These are phyloP conservation scores for Limanda limanda DNA, from an alignment of 2,113 vertebrate genomes.

Conservation along the genomic window DNA sequence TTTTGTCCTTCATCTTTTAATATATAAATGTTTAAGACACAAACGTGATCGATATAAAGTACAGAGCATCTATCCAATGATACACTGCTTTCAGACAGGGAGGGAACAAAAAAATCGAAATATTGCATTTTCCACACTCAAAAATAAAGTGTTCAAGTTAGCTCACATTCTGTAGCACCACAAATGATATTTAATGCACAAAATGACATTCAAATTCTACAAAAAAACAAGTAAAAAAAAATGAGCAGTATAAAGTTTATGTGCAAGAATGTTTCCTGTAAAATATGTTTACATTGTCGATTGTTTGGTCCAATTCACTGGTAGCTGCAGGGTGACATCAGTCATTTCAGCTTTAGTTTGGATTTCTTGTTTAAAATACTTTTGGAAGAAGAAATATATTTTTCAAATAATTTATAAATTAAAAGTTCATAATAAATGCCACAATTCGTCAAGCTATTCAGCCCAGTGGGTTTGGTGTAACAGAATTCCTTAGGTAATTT, in stretches of 20 bases:
- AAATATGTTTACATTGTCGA: conserved; percentile 42
- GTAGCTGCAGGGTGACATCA: background rate
- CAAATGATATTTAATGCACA: conserved; percentile 50
- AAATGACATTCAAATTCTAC: conserved; percentile 34
- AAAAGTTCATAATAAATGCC: background rate
- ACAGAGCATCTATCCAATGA: conserved; percentile 15
- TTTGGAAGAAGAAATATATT: background rate
- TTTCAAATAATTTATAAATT: background rate
- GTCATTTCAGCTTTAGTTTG: too few species aligned
- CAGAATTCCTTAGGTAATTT: background rate
- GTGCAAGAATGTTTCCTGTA: conserved; percentile 48
- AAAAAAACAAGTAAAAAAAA: conserved; percentile 34
- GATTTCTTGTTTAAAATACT: too few species aligned
- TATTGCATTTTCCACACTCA: conserved; percentile 53
- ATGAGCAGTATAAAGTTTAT: conserved; percentile 28
- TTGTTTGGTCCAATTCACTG: conserved; percentile 17
- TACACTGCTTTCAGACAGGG: conserved; percentile 2
- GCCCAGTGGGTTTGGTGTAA: background rate
- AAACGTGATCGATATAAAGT: conserved; percentile 26
- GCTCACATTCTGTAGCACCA: conserved; percentile 71
- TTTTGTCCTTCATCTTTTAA: conserved; percentile 40
- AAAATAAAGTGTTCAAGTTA: conserved; percentile 65
- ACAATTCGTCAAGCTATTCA: background rate
- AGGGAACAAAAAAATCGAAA: background rate
- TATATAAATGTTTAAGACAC: conserved; percentile 5